phyloP scores from a whole-genome alignment of 2,888 invertebrate genomes.

The Rosalia funebris region DNA sequence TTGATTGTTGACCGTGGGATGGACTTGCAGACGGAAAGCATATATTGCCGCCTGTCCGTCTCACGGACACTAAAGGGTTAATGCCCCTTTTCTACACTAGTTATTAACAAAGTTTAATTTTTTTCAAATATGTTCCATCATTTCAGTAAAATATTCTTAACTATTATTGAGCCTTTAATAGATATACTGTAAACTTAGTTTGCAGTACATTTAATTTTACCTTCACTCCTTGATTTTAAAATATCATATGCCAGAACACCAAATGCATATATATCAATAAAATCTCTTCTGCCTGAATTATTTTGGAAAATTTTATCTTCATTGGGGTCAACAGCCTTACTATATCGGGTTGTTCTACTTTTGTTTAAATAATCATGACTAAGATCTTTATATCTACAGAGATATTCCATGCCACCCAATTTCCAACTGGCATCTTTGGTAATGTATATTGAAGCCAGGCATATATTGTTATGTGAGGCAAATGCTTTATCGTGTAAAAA shows the following conservation, averaged over 20 bases:
- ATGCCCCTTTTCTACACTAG: no score
- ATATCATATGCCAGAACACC: slow-evolving; percentile 80
- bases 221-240: slow-evolving; percentile 70
- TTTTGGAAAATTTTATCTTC: slow-evolving; percentile 69
- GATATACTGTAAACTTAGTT: no score
- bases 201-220: slow-evolving; percentile 58
- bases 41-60: no score
- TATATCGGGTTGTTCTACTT: slow-evolving; percentile 72
- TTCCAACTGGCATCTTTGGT: slow-evolving; percentile 89
- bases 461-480: slow-evolving; percentile 86
- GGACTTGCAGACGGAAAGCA: no score
- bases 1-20: no score
- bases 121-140: no score
- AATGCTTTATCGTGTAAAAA: slow-evolving; percentile 86
- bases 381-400: slow-evolving; percentile 76
- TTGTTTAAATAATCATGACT: slow-evolving; percentile 74
- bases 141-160: no score
- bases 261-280: slow-evolving; percentile 82
- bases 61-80: no score
- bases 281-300: slow-evolving; percentile 64
- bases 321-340: slow-evolving; percentile 76
- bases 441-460: slow-evolving; percentile 82
- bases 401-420: slow-evolving; percentile 85
- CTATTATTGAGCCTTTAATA: no score
- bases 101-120: no score